A percentile compares a stretch with the other conserved stretches of the same genome.
Conservation (phyloP, 2,888 invertebrate genomes). For the Laothoe populi region DNA sequence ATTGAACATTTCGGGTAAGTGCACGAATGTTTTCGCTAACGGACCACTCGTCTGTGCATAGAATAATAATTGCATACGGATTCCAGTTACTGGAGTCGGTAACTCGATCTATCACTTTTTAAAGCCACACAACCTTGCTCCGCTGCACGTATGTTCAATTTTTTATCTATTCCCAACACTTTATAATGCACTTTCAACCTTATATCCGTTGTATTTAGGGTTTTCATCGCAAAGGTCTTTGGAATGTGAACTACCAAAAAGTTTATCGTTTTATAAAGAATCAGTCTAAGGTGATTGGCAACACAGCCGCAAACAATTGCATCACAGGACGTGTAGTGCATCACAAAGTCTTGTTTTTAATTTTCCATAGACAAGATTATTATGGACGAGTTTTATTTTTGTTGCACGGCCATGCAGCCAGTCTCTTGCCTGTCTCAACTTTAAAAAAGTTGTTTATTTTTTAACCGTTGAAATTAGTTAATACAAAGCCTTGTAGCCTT, state of each 20-base stretch:
- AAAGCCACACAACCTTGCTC: constrained; percentile 23
- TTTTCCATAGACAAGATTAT: constrained; percentile 25
- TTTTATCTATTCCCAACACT: constrained; percentile 20
- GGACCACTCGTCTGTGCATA: constrained; percentile 20
- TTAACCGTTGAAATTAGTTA: constrained; percentile 9
- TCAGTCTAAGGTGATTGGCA: constrained; percentile 1
- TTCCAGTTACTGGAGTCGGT: constrained; percentile 23
- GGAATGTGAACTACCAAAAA: not conserved
- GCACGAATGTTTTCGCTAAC: constrained; percentile 23
- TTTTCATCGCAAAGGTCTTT: not conserved
- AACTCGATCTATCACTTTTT: constrained; percentile 25
- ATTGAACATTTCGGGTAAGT: constrained; percentile 38
- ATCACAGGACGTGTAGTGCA: constrained; percentile 14
- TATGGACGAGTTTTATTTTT: constrained; percentile 23
- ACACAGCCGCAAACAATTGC: constrained; percentile 10
- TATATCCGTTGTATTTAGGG: not conserved
- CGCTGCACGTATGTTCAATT: constrained; percentile 22
- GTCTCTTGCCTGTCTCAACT: constrained; percentile 24
- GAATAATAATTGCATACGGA: constrained; percentile 25
- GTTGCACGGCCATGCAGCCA: constrained; percentile 21
- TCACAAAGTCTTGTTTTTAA: constrained; percentile 21
- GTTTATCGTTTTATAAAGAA: not conserved
- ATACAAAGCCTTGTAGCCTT: constrained; percentile 23
- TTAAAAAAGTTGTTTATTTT: constrained; percentile 22
- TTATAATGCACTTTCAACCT: constrained; percentile 18